These are phyloP conservation scores for Lottia scabra DNA, from an alignment of 2,888 invertebrate genomes.

Conservation along the genomic window DNA sequence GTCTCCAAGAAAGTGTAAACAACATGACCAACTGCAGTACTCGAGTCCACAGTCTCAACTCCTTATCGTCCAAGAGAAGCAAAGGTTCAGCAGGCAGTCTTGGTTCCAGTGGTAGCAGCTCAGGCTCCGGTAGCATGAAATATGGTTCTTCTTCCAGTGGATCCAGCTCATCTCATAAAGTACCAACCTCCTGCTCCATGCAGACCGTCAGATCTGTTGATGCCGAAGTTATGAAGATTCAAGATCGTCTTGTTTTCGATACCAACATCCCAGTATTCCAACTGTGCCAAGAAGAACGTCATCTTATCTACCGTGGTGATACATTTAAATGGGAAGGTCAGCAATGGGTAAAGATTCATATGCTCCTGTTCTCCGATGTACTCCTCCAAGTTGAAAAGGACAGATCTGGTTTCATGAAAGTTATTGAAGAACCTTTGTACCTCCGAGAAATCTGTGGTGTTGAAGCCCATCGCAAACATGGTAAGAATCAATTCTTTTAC, in stretches of 20 bases:
- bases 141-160: slow-evolving; percentile 28
- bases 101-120: slow-evolving; percentile 12
- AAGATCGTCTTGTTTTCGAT: slow-evolving; percentile 59
- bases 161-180: slow-evolving; percentile 34
- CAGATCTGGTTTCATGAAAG: slow-evolving; percentile 47
- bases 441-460: slow-evolving; percentile 52
- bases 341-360: slow-evolving; percentile 53
- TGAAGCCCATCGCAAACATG: slow-evolving; percentile 50
- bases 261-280: slow-evolving; percentile 59
- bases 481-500: slow-evolving; percentile 31
- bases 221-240: slow-evolving; percentile 60
- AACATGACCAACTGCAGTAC: slow-evolving; percentile 57
- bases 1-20: slow-evolving; percentile 52
- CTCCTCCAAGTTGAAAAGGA: slow-evolving; percentile 51
- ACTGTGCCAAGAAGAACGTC: slow-evolving; percentile 58
- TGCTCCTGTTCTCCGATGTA: slow-evolving; percentile 61
- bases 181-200: slow-evolving; percentile 34
- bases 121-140: slow-evolving; percentile 16
- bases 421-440: slow-evolving; percentile 53
- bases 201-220: slow-evolving; percentile 47
- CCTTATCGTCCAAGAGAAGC: slow-evolving; percentile 42
- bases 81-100: slow-evolving; percentile 13
- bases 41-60: slow-evolving; percentile 50
- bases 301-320: slow-evolving; percentile 61
- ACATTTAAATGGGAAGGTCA: slow-evolving; percentile 53